These are phyloP conservation scores for Battus philenor DNA, from an alignment of 1,140 invertebrate species.

Conservation along the genomic window DNA sequence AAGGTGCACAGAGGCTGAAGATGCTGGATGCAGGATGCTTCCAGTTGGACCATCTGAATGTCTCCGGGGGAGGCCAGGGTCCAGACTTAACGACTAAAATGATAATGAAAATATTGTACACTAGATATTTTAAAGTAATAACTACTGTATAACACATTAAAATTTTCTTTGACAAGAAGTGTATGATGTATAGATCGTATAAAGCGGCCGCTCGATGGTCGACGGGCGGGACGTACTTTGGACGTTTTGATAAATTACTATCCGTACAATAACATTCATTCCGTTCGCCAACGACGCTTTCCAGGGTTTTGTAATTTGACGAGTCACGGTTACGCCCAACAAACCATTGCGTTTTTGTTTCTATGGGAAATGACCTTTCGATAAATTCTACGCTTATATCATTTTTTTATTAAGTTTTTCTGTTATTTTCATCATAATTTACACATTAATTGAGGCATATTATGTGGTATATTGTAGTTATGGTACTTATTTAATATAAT, in stretches of 20 bases:
- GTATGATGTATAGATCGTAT: too few relatives aligned
- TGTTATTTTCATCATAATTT: too few relatives aligned
- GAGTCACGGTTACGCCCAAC: conserved; percentile 28
- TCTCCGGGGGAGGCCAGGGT: too few relatives aligned
- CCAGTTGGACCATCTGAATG: too few relatives aligned
- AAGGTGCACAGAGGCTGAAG: too few relatives aligned
- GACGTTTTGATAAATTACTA: conserved; percentile 62
- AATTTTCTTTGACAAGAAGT: conserved; percentile 32
- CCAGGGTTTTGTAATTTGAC: conserved; percentile 39
- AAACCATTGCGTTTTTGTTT: conserved; percentile 27
- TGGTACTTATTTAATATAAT: too few relatives aligned
- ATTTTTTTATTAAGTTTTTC: too few relatives aligned
- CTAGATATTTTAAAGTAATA: conserved; percentile 13
- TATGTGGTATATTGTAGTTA: too few relatives aligned
- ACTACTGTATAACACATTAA: conserved; percentile 33
- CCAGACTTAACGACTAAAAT: too few relatives aligned
- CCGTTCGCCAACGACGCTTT: conserved; percentile 30
- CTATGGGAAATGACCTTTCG: conserved; percentile 5
- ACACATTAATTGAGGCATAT: too few relatives aligned
- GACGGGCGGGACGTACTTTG: conserved; percentile 28
- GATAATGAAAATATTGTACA: too few relatives aligned
- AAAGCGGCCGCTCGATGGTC: conserved; percentile 24
- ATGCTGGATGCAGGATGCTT: too few relatives aligned
- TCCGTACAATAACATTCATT: conserved; percentile 51
- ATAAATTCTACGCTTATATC: conserved; percentile 4